These are phyloP conservation scores for Phyllostomus discolor DNA, from an alignment of 2,113 vertebrate species.

Conservation along the genomic window DNA sequence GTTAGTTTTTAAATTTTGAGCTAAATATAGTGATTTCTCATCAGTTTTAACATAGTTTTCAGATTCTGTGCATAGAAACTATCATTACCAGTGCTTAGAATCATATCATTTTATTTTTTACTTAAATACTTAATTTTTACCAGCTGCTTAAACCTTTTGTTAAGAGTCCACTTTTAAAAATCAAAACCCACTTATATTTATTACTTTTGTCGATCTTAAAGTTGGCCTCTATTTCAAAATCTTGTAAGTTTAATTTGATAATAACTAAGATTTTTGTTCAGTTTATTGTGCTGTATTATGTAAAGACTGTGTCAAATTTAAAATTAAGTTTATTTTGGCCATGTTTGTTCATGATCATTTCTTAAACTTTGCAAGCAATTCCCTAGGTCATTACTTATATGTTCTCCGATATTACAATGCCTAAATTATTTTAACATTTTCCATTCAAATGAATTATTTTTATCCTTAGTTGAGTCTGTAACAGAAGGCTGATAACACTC, in stretches of 20 bases:
- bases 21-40: not conserved
- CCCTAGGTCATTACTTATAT: not conserved
- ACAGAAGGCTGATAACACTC: slow-evolving; percentile 1
- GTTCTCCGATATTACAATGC: not conserved
- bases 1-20: not conserved
- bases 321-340: slow-evolving; percentile 23
- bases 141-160: slow-evolving; percentile 25
- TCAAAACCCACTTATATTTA: slow-evolving; percentile 20
- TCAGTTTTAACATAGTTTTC: slow-evolving; percentile 38
- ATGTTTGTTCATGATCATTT: slow-evolving; percentile 1
- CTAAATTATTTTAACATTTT: slow-evolving; percentile 37
- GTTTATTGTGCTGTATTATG: slow-evolving; percentile 36
- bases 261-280: slow-evolving; percentile 39
- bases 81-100: not conserved
- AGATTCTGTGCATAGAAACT: not conserved
- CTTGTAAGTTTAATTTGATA: slow-evolving; percentile 28
- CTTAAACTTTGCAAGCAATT: slow-evolving; percentile 19
- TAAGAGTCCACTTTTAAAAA: not conserved
- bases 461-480: slow-evolving; percentile 25
- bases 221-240: slow-evolving; percentile 10
- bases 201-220: slow-evolving; percentile 33
- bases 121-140: slow-evolving; percentile 20
- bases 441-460: not conserved
- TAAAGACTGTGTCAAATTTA: slow-evolving; percentile 6
- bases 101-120: slow-evolving; percentile 44